Percentiles rank a stretch among this genome's conserved stretches.
Conservation (phyloP, 2,888 invertebrate genomes). For the Dynastes hyllus region DNA sequence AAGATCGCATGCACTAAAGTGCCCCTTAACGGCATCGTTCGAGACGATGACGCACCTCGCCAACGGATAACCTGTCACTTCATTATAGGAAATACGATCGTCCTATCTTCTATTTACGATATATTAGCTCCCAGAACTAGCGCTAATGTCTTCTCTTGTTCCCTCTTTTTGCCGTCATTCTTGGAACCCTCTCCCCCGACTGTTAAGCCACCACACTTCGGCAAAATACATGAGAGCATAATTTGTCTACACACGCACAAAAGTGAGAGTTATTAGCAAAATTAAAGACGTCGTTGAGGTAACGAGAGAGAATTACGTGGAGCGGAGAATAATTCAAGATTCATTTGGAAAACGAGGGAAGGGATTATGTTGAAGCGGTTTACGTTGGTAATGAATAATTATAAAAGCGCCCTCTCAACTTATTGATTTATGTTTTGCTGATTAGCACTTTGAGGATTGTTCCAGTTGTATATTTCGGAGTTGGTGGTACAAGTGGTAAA, state of each 20-base stretch:
- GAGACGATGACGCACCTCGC: slow-evolving; percentile 19
- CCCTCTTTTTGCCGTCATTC: background rate
- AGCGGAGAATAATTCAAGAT: slow-evolving; percentile 1
- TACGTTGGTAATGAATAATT: too few species aligned
- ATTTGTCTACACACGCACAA: slow-evolving; percentile 5
- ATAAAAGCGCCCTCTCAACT: too few species aligned
- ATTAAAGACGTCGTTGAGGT: slow-evolving; percentile 17
- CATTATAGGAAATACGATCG: slow-evolving; percentile 35
- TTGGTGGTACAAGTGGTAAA: too few species aligned
- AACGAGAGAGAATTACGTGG: background rate
- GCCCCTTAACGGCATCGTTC: background rate
- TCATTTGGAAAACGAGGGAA: slow-evolving; percentile 7
- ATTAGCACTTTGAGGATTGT: too few species aligned
- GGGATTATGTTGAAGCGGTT: background rate
- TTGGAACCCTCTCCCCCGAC: too few species aligned
- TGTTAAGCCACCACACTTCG: background rate
- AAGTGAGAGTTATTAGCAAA: slow-evolving; percentile 2
- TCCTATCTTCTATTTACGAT: slow-evolving; percentile 32
- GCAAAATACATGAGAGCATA: background rate
- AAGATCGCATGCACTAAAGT: background rate
- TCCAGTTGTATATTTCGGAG: too few species aligned
- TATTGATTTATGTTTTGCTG: too few species aligned
- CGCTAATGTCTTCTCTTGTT: slow-evolving; percentile 10
- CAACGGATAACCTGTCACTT: slow-evolving; percentile 15
- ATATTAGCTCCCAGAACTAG: slow-evolving; percentile 12